Conservation (phyloP, 2,888 invertebrate species). For the Patella caerulea region DNA sequence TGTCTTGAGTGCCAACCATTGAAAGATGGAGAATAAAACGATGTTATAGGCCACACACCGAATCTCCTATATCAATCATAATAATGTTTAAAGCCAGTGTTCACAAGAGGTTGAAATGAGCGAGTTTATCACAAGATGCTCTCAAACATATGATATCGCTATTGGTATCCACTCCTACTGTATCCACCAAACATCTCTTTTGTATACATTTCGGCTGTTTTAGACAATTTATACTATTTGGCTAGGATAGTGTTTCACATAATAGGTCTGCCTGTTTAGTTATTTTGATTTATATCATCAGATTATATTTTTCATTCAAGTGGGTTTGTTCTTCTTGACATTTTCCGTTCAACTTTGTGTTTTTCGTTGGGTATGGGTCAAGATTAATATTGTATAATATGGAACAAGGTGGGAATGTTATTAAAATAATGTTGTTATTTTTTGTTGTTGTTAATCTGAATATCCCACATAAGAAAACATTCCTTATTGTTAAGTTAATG, state of each 20-base stretch:
- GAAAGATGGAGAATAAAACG: not conserved
- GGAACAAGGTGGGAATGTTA: too few species aligned
- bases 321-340: too few species aligned
- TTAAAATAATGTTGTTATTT: too few species aligned
- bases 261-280: not conserved
- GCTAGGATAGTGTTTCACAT: not conserved
- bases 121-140: slow-evolving; percentile 2
- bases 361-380: too few species aligned
- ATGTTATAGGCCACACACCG: not conserved
- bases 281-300: not conserved
- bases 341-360: too few species aligned
- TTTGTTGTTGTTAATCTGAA: too few species aligned
- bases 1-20: not conserved
- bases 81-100: not conserved
- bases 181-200: not conserved
- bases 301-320: not conserved
- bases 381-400: too few species aligned
- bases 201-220: not conserved
- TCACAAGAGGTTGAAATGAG: not conserved
- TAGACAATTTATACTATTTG: slow-evolving; percentile 5
- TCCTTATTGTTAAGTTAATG: too few species aligned
- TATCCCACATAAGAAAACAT: too few species aligned
- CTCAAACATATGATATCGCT: not conserved
- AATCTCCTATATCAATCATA: not conserved
- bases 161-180: not conserved